Base-by-base conservation (phyloP, 2,888 invertebrate species). In the Baccha elongata region DNA sequence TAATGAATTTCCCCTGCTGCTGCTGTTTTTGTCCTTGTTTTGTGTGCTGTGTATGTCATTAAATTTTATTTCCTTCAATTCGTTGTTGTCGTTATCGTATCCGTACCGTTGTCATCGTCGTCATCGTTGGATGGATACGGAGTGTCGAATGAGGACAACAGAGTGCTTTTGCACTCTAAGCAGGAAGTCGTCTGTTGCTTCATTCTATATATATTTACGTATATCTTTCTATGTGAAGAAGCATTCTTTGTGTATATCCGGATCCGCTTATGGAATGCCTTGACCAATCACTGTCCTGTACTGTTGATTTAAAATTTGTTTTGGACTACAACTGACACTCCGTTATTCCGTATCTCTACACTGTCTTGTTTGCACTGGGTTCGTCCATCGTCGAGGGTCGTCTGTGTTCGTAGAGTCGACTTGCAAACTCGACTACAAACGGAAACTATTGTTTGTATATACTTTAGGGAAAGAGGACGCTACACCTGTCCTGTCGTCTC, bases 241-340 rank as follows among this genome's bases (percentile, higher is more conserved):
- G 21, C 4, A 8, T 69, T 35, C 62, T 68, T 48, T 65, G 48
- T 64, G 19, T 48, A 29, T 29, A 44, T 60, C 60, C 60, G 44
- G 26, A 60, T 75, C 13, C 50, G 60, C 52, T 68, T 44, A 37
- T 37, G 15, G 52, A 67, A 48, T 67, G 53, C 37, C 76, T 78
- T 78, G 68, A 83, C 83, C 78, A 78, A 72, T 83, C 76, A 67
- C 55, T 72, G 68, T 72, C 60, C n/a, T 40, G 37, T 40, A 37
- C 35, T 55, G 65, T 75, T 76, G 81, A 72, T 76, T 81, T 81
- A 72, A 78, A 72, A 68, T 73, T 81, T 81, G 71, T 81, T 58
- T 60, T 81, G 37, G 58, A 37, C 75, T 71, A 13, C 52, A n/a
- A n/a, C n/a, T n/a, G n/a, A n/a, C n/a, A n/a, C n/a, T n/a, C n/a